These are phyloP conservation scores for Drosophila sturtevanti DNA, from an alignment of 1,140 invertebrate species.

Conservation along the genomic window DNA sequence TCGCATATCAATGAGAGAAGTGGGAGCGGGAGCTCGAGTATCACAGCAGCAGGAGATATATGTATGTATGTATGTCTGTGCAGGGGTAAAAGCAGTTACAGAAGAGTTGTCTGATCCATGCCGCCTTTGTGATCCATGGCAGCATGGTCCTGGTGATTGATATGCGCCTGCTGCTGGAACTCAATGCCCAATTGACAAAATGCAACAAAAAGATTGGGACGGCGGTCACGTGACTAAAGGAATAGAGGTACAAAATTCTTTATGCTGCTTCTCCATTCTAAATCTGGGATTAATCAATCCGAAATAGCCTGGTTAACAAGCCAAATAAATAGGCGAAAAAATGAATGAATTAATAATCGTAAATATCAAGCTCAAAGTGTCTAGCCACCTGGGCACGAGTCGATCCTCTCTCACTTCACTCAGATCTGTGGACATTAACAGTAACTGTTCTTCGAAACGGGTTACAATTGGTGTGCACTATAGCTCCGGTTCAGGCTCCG, in stretches of 20 bases:
- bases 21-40: slow-evolving; percentile 3
- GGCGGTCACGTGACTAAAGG: slow-evolving; percentile 36
- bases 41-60: background rate
- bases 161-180: slow-evolving; percentile 51
- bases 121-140: slow-evolving; percentile 31
- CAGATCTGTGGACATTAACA: slow-evolving; percentile 1
- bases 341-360: slow-evolving; percentile 77
- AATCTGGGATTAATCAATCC: slow-evolving; percentile 60
- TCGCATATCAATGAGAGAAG: slow-evolving; percentile 74
- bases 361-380: slow-evolving; percentile 73
- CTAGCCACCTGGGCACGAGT: slow-evolving; percentile 62
- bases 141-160: slow-evolving; percentile 53
- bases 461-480: background rate
- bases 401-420: background rate
- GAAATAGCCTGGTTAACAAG: slow-evolving; percentile 55
- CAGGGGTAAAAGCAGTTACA: background rate
- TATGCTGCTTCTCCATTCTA: slow-evolving; percentile 22
- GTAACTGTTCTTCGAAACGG: slow-evolving; percentile 68
- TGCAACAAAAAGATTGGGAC: slow-evolving; percentile 21
- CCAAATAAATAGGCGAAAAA: slow-evolving; percentile 69
- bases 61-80: background rate
- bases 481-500: background rate
- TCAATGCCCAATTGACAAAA: slow-evolving; percentile 63
- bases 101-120: slow-evolving; percentile 63
- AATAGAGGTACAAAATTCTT: background rate